These are phyloP conservation scores for Pao palembangensis DNA, from an alignment of 2,113 vertebrate genomes.

Conservation along the genomic window DNA sequence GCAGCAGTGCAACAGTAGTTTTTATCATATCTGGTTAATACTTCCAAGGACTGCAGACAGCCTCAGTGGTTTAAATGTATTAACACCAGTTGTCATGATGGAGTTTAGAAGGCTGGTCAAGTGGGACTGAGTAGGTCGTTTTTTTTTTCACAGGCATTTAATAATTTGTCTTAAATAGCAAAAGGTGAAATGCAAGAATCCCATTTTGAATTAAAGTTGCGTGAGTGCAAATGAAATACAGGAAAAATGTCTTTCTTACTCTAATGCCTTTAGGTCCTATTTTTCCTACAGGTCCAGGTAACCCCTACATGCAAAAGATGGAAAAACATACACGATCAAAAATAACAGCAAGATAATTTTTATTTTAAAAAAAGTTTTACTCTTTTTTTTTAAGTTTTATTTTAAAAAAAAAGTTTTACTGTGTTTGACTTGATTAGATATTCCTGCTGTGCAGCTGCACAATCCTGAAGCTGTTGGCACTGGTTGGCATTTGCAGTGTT, in stretches of 20 bases:
- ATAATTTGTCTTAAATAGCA: constrained; percentile 19
- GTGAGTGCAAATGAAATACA: constrained; percentile 12
- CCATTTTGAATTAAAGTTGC: neutral
- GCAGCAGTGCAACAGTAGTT: neutral
- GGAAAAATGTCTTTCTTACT: constrained; percentile 75
- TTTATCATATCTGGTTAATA: constrained; percentile 30
- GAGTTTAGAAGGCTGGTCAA: constrained; percentile 16
- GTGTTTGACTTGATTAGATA: neutral
- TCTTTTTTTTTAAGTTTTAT: too few species aligned
- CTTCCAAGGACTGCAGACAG: neutral
- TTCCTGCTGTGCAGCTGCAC: too few species aligned
- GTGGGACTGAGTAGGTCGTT: constrained; percentile 29
- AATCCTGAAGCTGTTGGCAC: constrained; percentile 4
- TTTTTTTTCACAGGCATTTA: constrained; percentile 15
- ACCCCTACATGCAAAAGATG: constrained; percentile 81
- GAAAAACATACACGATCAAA: constrained; percentile 9
- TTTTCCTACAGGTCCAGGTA: constrained; percentile 89
- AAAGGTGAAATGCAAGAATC: constrained; percentile 11
- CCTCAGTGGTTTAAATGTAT: constrained; percentile 13
- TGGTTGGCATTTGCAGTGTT: neutral
- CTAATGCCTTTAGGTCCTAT: constrained; percentile 86
- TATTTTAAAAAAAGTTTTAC: too few species aligned
- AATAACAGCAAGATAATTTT: too few species aligned
- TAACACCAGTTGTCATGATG: constrained; percentile 24
- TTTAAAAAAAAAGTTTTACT: neutral